Evolutionary conservation across 2,888 invertebrate species (phyloP).

Genomic region (Hyposoter didymator): DNA sequence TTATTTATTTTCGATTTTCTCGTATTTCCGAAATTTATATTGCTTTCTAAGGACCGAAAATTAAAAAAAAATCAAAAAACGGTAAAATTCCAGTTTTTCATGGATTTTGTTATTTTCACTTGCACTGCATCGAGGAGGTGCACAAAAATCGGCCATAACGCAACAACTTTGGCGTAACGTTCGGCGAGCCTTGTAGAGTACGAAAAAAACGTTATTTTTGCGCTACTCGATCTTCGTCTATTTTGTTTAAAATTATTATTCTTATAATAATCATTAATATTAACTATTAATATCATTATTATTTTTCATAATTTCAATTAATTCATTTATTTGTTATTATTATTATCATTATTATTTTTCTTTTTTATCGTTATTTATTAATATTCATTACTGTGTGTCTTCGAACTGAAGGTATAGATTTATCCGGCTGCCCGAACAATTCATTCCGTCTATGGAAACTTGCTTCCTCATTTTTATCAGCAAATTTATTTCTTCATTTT

Average conservation of each 20-base stretch:
- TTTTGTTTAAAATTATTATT: conserved; percentile 56
- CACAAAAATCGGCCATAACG: conserved; percentile 1
- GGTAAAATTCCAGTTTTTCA: background rate
- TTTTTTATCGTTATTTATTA: conserved; percentile 33
- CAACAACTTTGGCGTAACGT: conserved; percentile 73
- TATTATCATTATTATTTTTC: conserved; percentile 36
- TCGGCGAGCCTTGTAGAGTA: conserved; percentile 74
- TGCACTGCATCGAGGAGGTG: conserved; percentile 54
- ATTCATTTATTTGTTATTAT: conserved; percentile 13
- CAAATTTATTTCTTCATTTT: conserved; percentile 24
- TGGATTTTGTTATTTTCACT: conserved; percentile 22
- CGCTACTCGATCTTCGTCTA: conserved; percentile 56
- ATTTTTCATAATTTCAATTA: conserved; percentile 2
- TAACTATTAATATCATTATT: conserved; percentile 69
- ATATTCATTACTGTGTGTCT: conserved; percentile 58
- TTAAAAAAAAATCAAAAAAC: background rate
- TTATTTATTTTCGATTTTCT: background rate
- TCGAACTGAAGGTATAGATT: conserved; percentile 50
- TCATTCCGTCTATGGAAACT: conserved; percentile 31
- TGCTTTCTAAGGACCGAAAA: background rate
- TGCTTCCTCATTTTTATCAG: conserved; percentile 35
- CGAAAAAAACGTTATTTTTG: conserved; percentile 37
- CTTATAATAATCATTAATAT: conserved; percentile 59
- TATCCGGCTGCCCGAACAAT: conserved; percentile 27
- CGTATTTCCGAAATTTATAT: background rate